Evolutionary conservation across 1,140 invertebrate genomes (phyloP).

Genomic region (Bombus cullumanus): DNA sequence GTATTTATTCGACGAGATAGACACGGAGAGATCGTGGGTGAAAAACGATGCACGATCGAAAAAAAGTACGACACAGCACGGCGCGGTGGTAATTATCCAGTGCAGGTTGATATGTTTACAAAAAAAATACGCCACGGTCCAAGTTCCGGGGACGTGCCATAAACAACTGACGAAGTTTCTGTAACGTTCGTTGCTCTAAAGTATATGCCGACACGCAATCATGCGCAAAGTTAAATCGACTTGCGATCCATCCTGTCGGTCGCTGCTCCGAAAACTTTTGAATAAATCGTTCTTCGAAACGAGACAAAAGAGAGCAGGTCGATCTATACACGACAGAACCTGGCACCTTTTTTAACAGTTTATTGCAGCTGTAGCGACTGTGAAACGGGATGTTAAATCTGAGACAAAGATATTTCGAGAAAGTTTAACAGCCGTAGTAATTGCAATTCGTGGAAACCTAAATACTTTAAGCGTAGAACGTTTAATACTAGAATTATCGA

Average conservation of each 20-base stretch:
- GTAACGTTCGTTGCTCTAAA: slow-evolving; percentile 29
- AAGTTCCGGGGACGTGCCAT: slow-evolving; percentile 26
- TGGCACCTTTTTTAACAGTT: background rate
- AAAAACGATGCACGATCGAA: background rate
- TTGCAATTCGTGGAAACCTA: background rate
- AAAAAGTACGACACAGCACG: too few relatives aligned
- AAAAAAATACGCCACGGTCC: background rate
- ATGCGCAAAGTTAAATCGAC: slow-evolving; percentile 60
- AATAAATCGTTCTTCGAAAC: slow-evolving; percentile 32
- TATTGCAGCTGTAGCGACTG: background rate
- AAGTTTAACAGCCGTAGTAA: background rate
- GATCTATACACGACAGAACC: background rate
- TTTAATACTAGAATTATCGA: background rate
- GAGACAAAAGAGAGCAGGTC: background rate
- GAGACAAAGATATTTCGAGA: background rate
- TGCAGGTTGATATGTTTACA: background rate
- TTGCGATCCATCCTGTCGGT: slow-evolving; percentile 16
- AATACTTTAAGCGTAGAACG: background rate
- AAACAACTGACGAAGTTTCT: slow-evolving; percentile 52
- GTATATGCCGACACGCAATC: slow-evolving; percentile 43
- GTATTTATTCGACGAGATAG: background rate
- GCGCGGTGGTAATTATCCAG: slow-evolving; percentile 32
- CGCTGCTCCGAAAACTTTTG: slow-evolving; percentile 24
- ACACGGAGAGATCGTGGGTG: too few relatives aligned
- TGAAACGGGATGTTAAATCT: background rate